Conservation (phyloP, 1,140 invertebrate genomes). For the Heliconius hermathena region DNA sequence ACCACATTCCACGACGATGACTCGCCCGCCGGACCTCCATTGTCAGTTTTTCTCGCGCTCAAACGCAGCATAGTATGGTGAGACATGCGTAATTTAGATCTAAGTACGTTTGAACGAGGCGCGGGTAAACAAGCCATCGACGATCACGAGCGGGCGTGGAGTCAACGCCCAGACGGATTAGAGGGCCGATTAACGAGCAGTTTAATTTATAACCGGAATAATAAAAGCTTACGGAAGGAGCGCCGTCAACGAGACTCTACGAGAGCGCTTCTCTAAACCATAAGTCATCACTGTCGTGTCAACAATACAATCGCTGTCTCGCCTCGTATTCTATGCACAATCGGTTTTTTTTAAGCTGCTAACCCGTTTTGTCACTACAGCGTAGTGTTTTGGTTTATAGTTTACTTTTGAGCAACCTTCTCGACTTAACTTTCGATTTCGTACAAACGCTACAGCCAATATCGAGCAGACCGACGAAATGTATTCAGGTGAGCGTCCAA, state of each 20-base stretch:
- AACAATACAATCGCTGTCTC: slow-evolving; percentile 52
- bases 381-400: slow-evolving; percentile 21
- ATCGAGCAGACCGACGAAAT: slow-evolving; percentile 58
- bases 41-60: slow-evolving; percentile 55
- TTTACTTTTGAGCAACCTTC: slow-evolving; percentile 27
- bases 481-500: slow-evolving; percentile 50
- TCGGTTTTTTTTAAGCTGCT: slow-evolving; percentile 46
- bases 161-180: slow-evolving; percentile 79
- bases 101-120: slow-evolving; percentile 50
- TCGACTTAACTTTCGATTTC: slow-evolving; percentile 67
- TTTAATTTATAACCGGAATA: slow-evolving; percentile 79
- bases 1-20: slow-evolving; percentile 73
- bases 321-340: slow-evolving; percentile 40
- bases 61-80: slow-evolving; percentile 42
- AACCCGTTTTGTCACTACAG: slow-evolving; percentile 37
- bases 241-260: slow-evolving; percentile 33
- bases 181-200: slow-evolving; percentile 75
- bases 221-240: slow-evolving; percentile 70
- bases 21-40: slow-evolving; percentile 55
- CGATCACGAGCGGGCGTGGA: slow-evolving; percentile 48
- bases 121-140: slow-evolving; percentile 52
- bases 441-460: slow-evolving; percentile 57
- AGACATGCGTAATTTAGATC: slow-evolving; percentile 51
- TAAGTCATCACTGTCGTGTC: slow-evolving; percentile 64
- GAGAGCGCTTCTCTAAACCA: slow-evolving; percentile 35